phyloP scores from a whole-genome alignment of 2,888 invertebrate genomes.

The Polymixis lichenea region DNA sequence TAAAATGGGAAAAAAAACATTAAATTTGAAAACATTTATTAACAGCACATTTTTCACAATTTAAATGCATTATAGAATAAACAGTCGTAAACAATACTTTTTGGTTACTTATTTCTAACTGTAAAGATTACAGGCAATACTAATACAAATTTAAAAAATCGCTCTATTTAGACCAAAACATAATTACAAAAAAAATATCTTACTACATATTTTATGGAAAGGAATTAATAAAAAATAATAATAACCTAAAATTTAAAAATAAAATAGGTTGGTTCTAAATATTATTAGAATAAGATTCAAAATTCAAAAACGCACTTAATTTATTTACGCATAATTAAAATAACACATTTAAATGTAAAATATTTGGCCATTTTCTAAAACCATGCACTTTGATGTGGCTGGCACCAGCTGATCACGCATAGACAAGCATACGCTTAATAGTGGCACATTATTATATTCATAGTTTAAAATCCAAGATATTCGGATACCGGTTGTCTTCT shows the following conservation, averaged over 20 bases:
- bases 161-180: conserved; percentile 10
- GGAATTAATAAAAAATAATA: not conserved
- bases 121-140: conserved; percentile 1
- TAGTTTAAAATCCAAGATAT: not conserved
- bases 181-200: not conserved
- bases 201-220: not conserved
- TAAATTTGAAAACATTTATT: conserved; percentile 64
- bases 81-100: conserved; percentile 56
- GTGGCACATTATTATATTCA: not conserved
- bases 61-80: conserved; percentile 62
- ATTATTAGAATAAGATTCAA: not conserved
- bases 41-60: conserved; percentile 51
- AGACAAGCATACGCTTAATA: not conserved
- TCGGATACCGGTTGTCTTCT: not conserved
- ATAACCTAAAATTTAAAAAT: conserved; percentile 1
- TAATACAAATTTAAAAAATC: conserved; percentile 13
- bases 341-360: not conserved
- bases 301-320: not conserved
- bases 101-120: conserved; percentile 43
- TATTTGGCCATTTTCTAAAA: too few relatives aligned
- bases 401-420: too few relatives aligned
- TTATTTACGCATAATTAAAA: not conserved
- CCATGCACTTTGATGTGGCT: too few relatives aligned
- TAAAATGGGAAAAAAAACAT: not conserved
- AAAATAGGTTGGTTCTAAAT: conserved; percentile 1